Evolutionary conservation across 2,888 invertebrate genomes (phyloP).

Genomic region (Coelopa pilipes): DNA sequence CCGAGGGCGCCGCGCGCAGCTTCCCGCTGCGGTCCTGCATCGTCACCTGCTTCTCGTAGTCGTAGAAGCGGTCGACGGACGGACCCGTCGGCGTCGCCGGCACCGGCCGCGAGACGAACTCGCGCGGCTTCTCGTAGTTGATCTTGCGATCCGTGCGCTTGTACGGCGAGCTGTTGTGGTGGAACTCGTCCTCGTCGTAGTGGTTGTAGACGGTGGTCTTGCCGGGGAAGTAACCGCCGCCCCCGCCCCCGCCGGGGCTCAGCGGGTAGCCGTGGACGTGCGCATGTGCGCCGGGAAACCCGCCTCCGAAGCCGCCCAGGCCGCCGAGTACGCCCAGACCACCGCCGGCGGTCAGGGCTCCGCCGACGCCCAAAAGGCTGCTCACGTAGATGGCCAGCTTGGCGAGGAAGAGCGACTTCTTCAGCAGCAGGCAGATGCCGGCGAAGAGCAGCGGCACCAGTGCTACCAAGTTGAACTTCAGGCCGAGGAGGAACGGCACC

Average conservation of each 20-base stretch:
- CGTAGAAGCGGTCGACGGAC: conserved; percentile 61
- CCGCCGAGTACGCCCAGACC: conserved; percentile 53
- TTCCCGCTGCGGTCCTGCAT: conserved; percentile 52
- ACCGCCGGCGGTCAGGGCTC: conserved; percentile 58
- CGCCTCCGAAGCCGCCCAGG: conserved; percentile 40
- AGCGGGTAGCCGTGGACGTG: background rate
- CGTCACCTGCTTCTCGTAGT: conserved; percentile 58
- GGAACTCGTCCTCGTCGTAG: conserved; percentile 53
- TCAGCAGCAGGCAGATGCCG: conserved; percentile 76
- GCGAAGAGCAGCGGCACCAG: conserved; percentile 80
- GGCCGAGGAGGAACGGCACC: conserved; percentile 81
- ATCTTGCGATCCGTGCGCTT: conserved; percentile 57
- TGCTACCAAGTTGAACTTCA: conserved; percentile 82
- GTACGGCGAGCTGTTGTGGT: conserved; percentile 56
- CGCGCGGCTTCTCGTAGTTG: conserved; percentile 57
- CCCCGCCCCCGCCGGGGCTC: conserved; percentile 41
- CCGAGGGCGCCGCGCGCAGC: conserved; percentile 39
- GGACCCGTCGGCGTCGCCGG: conserved; percentile 40
- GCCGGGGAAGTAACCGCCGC: conserved; percentile 54
- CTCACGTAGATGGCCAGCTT: conserved; percentile 79
- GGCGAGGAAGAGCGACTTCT: conserved; percentile 80
- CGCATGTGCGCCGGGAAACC: conserved; percentile 9
- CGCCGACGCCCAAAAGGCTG: conserved; percentile 74
- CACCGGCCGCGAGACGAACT: conserved; percentile 37
- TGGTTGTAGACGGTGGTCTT: conserved; percentile 55